Percentiles rank a stretch among this genome's conserved stretches.
These are phyloP conservation scores for Trachemys scripta DNA, from an alignment of 2,113 vertebrate species.

Conservation along the genomic window DNA sequence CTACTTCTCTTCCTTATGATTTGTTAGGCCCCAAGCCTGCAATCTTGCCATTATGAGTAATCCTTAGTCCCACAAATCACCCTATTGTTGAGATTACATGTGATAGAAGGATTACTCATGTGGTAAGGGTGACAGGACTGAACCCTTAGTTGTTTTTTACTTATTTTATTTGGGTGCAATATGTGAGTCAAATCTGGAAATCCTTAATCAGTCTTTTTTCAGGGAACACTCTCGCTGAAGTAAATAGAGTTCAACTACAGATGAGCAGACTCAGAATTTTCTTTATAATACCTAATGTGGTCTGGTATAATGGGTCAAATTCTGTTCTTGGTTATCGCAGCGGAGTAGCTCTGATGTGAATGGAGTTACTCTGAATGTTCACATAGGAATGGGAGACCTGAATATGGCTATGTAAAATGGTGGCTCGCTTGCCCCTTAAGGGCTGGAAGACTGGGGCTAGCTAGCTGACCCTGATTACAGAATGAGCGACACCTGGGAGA, in stretches of 20 bases:
- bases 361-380: neutral
- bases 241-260: neutral
- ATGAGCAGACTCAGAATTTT: neutral
- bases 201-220: neutral
- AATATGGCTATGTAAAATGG: neutral
- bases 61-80: neutral
- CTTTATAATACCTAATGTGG: neutral
- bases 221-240: neutral
- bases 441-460: neutral
- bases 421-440: neutral
- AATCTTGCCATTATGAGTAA: neutral
- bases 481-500: neutral
- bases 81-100: neutral
- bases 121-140: neutral
- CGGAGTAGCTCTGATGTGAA: neutral
- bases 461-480: neutral
- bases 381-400: neutral
- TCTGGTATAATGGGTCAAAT: accelerated
- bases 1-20: neutral
- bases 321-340: neutral
- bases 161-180: neutral
- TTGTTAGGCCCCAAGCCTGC: neutral
- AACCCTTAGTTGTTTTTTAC: neutral
- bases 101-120: neutral
- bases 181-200: neutral